A percentile compares a stretch with the other conserved stretches of the same genome.
Conservation (phyloP, 2,797 vertebrate genomes). For the Arctocebus calabarensis region DNA sequence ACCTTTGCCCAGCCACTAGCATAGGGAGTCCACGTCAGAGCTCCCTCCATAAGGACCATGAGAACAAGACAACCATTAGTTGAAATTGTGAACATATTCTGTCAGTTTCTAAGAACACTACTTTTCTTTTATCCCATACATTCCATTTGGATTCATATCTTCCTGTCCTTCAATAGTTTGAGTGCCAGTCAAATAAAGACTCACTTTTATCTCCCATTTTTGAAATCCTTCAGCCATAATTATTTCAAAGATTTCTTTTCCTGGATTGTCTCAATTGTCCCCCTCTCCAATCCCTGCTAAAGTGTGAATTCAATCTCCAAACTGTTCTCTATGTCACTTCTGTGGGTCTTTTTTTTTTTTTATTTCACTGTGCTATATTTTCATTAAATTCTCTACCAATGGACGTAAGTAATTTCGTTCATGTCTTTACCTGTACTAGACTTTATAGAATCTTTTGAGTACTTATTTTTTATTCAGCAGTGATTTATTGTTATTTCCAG, state of each 20-base stretch:
- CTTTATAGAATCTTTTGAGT: neutral
- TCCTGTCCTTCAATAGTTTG: neutral
- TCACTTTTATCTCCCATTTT: neutral
- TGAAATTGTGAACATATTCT: neutral
- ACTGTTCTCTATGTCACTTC: neutral
- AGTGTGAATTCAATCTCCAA: no score
- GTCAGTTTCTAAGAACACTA: neutral
- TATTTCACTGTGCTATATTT: neutral
- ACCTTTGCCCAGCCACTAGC: neutral
- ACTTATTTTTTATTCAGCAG: neutral
- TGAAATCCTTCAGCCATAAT: neutral
- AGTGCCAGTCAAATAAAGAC: neutral
- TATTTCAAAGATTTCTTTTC: neutral
- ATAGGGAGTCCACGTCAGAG: neutral
- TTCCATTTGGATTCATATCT: neutral
- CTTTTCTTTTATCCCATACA: neutral
- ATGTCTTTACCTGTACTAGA: neutral
- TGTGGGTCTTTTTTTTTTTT: neutral
- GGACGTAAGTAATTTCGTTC: neutral
- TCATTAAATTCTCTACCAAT: neutral
- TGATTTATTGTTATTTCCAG: neutral
- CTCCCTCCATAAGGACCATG: neutral
- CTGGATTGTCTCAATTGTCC: neutral
- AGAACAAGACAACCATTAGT: neutral
- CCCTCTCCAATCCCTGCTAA: neutral